Percentiles rank a stretch among this genome's conserved stretches.
These are phyloP conservation scores for Drosophila flavopinicola DNA, from an alignment of 2,888 invertebrate genomes.

Conservation along the genomic window DNA sequence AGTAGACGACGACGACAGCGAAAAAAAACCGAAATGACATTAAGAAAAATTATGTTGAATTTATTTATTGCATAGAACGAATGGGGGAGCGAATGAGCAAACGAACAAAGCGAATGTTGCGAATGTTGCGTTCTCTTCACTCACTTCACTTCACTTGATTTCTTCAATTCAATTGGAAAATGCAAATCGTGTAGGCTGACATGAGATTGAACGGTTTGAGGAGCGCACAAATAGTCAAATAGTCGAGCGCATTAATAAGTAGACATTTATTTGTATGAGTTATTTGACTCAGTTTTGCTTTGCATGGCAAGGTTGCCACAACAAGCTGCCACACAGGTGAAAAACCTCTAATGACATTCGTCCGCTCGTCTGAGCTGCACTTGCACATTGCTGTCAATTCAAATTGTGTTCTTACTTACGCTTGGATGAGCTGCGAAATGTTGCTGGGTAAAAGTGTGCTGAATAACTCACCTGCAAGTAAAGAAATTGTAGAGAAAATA, in stretches of 20 bases:
- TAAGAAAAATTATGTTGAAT: slow-evolving; percentile 71
- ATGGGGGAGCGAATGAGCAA: slow-evolving; percentile 4
- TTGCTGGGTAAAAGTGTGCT: not conserved
- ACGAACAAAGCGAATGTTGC: slow-evolving; percentile 23
- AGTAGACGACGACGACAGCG: slow-evolving; percentile 24
- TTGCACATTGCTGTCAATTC: slow-evolving; percentile 7
- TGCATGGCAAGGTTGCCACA: slow-evolving; percentile 58
- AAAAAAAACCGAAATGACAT: slow-evolving; percentile 56
- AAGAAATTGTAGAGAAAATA: slow-evolving; percentile 11
- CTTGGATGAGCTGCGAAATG: slow-evolving; percentile 11
- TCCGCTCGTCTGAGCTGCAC: slow-evolving; percentile 22
- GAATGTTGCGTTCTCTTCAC: slow-evolving; percentile 24
- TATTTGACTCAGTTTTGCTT: slow-evolving; percentile 57
- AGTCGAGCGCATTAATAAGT: slow-evolving; percentile 41
- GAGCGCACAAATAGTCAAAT: slow-evolving; percentile 1
- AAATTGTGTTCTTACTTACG: slow-evolving; percentile 53
- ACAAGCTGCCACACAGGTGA: slow-evolving; percentile 49
- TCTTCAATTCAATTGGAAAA: slow-evolving; percentile 46
- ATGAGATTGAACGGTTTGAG: not conserved
- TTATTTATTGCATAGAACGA: slow-evolving; percentile 61
- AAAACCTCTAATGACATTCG: slow-evolving; percentile 70
- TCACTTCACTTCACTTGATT: slow-evolving; percentile 10
- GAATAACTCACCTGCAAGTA: slow-evolving; percentile 44
- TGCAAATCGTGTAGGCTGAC: slow-evolving; percentile 57
- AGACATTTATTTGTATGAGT: slow-evolving; percentile 55